phyloP scores from a whole-genome alignment of 2,888 invertebrate genomes.

The Ectobius pallidus region DNA sequence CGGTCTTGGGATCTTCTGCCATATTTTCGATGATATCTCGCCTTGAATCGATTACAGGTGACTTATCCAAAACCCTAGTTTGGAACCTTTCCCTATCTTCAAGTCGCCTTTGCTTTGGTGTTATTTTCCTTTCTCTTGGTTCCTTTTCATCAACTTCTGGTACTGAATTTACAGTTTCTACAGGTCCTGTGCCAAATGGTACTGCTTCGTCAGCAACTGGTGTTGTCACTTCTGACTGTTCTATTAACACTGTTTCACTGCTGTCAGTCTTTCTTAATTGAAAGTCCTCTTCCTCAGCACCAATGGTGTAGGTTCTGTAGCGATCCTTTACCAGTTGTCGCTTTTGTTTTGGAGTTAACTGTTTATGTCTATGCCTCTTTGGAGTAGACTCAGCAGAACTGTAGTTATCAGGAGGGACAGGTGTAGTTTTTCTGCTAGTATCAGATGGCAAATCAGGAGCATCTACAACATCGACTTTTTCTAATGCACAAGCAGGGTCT shows the following conservation, averaged over 20 bases:
- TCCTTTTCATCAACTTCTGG: background rate
- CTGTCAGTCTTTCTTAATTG: background rate
- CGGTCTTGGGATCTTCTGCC: conserved; percentile 17
- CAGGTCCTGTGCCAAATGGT: background rate
- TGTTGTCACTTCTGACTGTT: conserved; percentile 46
- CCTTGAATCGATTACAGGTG: conserved; percentile 49
- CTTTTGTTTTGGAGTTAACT: conserved; percentile 78
- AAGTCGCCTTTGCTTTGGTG: conserved; percentile 69
- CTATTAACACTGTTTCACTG: conserved; percentile 46
- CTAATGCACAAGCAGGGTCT: conserved; percentile 43
- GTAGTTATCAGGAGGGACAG: conserved; percentile 66
- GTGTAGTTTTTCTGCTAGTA: conserved; percentile 32
- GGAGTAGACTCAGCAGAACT: conserved; percentile 77
- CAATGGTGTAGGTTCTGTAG: conserved; percentile 79
- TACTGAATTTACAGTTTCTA: background rate
- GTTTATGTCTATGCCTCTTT: conserved; percentile 60
- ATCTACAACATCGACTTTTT: conserved; percentile 30
- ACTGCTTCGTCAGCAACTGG: background rate
- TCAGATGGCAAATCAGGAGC: conserved; percentile 37
- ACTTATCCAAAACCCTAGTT: conserved; percentile 63
- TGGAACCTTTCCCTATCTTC: conserved; percentile 73
- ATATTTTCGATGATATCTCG: conserved; percentile 13
- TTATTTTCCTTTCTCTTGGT: conserved; percentile 52
- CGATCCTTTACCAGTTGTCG: conserved; percentile 77
- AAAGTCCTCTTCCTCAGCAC: conserved; percentile 55